These are phyloP conservation scores for Babylonia areolata DNA, from an alignment of 1,140 invertebrate species.

Conservation along the genomic window DNA sequence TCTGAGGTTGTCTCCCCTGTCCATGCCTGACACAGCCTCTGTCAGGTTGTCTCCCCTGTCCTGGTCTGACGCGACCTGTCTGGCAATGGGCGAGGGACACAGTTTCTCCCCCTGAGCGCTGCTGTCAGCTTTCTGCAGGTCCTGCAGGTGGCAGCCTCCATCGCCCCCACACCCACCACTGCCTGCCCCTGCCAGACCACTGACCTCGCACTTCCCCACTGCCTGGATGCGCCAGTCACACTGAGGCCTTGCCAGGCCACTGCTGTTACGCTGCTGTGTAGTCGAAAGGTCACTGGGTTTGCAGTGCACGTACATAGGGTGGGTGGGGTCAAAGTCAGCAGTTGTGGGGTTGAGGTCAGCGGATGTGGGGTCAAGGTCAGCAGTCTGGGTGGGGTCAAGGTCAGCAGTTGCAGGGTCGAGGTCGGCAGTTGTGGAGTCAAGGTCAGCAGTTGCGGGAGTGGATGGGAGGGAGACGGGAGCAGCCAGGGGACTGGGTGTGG, in stretches of 20 bases:
- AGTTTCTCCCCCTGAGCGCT: conserved; percentile 70
- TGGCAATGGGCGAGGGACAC: conserved; percentile 45
- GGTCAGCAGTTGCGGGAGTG: no score
- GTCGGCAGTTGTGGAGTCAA: no score
- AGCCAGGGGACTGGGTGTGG: no score
- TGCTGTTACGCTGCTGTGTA: neutral
- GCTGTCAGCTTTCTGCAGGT: conserved; percentile 73
- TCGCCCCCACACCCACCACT: neutral
- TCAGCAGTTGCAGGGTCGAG: no score
- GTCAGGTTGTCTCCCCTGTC: conserved; percentile 53
- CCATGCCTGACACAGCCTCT: conserved; percentile 49
- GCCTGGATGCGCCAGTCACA: no score
- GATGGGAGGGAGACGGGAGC: no score
- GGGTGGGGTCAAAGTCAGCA: no score
- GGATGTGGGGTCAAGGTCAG: no score
- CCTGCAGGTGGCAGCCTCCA: neutral
- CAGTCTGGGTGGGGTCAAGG: no score
- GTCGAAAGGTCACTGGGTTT: neutral
- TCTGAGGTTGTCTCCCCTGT: conserved; percentile 51
- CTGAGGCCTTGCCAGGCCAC: neutral
- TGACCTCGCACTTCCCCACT: neutral
- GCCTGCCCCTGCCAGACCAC: neutral
- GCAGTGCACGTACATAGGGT: no score
- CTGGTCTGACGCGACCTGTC: conserved; percentile 48
- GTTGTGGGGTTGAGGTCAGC: no score